Evolutionary conservation across 2,888 invertebrate genomes (phyloP).

Genomic region (Beris chalybata): DNA sequence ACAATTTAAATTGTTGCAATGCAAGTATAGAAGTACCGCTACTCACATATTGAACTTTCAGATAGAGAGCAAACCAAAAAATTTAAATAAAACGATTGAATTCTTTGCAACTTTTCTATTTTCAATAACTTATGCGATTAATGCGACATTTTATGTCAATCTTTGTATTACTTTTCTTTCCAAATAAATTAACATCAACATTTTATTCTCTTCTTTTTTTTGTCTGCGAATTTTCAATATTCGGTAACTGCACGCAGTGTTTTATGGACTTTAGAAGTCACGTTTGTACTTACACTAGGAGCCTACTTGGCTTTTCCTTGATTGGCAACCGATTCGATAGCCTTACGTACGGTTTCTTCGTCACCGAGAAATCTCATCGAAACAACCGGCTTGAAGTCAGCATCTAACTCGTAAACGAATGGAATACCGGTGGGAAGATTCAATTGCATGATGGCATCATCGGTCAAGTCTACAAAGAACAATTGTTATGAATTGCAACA

Average conservation of each 20-base stretch:
- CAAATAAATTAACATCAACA: conserved; percentile 16
- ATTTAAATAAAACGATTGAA: too few species aligned
- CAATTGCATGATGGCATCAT: conserved; percentile 75
- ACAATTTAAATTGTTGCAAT: too few species aligned
- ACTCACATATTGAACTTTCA: too few species aligned
- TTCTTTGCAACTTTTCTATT: too few species aligned
- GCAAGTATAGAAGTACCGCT: too few species aligned
- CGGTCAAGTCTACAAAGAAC: conserved; percentile 63
- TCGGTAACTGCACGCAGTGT: neutral
- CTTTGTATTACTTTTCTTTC: neutral
- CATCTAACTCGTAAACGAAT: conserved; percentile 78
- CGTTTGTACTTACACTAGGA: neutral
- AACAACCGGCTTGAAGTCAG: conserved; percentile 72
- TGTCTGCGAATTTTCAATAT: neutral
- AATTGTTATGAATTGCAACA: neutral
- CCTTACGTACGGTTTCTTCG: conserved; percentile 76
- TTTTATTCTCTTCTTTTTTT: neutral
- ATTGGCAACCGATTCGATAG: conserved; percentile 78
- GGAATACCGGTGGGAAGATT: conserved; percentile 82
- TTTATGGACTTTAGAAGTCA: neutral
- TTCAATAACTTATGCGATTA: too few species aligned
- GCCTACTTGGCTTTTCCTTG: conserved; percentile 73
- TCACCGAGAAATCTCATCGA: conserved; percentile 81
- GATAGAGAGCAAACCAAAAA: too few species aligned
- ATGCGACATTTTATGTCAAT: too few species aligned